Conservation (phyloP, 2,888 invertebrate genomes). For the Drosophila formosana region DNA sequence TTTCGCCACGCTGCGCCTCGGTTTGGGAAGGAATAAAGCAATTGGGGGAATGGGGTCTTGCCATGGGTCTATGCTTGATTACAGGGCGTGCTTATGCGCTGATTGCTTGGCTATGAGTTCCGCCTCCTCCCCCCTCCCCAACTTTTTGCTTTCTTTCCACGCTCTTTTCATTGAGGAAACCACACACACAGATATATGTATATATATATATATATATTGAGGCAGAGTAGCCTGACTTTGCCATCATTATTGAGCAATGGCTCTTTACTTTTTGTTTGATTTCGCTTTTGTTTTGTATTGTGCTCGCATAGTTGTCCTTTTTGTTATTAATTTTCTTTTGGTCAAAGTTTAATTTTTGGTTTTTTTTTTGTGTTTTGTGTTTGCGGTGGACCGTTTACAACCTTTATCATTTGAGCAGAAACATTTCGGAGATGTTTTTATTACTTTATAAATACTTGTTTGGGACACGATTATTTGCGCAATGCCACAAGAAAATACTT, state of each 20-base stretch:
- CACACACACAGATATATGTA: slow-evolving; percentile 9
- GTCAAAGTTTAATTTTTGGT: slow-evolving; percentile 20
- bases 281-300: slow-evolving; percentile 42
- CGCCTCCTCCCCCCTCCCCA: slow-evolving; percentile 11
- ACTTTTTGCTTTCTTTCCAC: background rate
- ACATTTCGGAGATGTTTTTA: slow-evolving; percentile 76
- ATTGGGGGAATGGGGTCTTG: slow-evolving; percentile 18
- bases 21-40: slow-evolving; percentile 21
- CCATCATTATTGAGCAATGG: slow-evolving; percentile 76
- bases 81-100: slow-evolving; percentile 81
- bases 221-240: slow-evolving; percentile 53
- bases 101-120: slow-evolving; percentile 73
- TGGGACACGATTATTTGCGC: slow-evolving; percentile 60
- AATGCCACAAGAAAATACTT: slow-evolving; percentile 68
- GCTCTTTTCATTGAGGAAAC: slow-evolving; percentile 3
- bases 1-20: slow-evolving; percentile 69
- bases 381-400: slow-evolving; percentile 19
- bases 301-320: slow-evolving; percentile 74
- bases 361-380: slow-evolving; percentile 19
- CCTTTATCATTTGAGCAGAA: slow-evolving; percentile 63
- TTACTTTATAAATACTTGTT: slow-evolving; percentile 81
- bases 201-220: slow-evolving; percentile 19
- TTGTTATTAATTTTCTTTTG: slow-evolving; percentile 70
- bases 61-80: slow-evolving; percentile 67
- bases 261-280: slow-evolving; percentile 56